These are phyloP conservation scores for Drosophila rubida DNA, from an alignment of 2,888 invertebrate genomes.

Conservation along the genomic window DNA sequence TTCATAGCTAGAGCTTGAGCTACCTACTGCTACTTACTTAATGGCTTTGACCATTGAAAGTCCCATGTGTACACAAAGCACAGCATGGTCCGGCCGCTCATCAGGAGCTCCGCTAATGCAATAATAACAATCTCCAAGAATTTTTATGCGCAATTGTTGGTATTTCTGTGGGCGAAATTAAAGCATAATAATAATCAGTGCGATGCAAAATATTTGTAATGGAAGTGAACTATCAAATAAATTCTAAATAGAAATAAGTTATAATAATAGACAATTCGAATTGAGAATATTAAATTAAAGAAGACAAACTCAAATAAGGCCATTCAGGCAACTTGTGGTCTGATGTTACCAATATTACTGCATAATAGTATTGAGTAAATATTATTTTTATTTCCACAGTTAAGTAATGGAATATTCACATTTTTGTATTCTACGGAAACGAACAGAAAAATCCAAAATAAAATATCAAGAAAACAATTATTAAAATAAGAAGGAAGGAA, in stretches of 20 bases:
- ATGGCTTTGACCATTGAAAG: constrained; percentile 98
- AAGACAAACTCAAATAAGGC: no score
- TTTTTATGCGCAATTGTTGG: constrained; percentile 97
- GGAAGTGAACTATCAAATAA: no score
- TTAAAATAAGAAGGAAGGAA: constrained; percentile 21
- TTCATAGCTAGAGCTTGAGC: no score
- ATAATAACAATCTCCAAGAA: constrained; percentile 98
- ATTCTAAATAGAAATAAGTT: not conserved
- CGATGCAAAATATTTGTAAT: constrained; percentile 17
- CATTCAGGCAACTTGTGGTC: no score
- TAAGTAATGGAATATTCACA: no score
- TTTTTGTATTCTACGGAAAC: no score
- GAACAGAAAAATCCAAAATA: no score
- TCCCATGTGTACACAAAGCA: constrained; percentile 97
- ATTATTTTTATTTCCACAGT: no score
- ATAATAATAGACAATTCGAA: constrained; percentile 5
- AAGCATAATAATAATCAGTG: not conserved
- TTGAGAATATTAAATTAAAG: no score
- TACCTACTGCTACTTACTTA: constrained; percentile 88
- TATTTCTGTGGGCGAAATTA: constrained; percentile 89
- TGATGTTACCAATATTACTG: no score
- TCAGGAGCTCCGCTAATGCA: constrained; percentile 98
- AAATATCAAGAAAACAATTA: constrained; percentile 5
- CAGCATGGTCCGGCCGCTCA: constrained; percentile 95
- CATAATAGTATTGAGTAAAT: no score